Evolutionary conservation across 35 echinoderm and acorn worm species (phyloP).

Genomic region (Holothuria glaberrima): DNA sequence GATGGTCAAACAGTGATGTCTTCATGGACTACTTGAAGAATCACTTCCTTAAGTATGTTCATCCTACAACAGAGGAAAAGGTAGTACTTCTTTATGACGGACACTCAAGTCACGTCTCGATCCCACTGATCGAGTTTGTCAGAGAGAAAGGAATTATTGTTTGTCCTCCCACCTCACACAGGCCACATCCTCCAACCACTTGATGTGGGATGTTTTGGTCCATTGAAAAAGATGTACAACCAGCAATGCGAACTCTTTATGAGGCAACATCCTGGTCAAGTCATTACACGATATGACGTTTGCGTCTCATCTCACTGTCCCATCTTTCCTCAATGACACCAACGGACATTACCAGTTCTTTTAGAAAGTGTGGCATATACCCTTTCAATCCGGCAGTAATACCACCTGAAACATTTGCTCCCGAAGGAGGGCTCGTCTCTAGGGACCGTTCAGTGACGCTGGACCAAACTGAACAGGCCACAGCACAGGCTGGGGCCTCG

Average conservation of each 20-base stretch:
- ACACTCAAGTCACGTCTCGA: conserved; percentile 2
- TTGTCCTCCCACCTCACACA: too few species aligned
- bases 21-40: too few species aligned
- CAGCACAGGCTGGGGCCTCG: too few species aligned
- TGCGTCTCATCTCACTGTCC: background rate
- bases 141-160: conserved; percentile 46
- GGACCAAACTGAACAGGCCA: too few species aligned
- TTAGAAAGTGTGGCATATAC: too few species aligned
- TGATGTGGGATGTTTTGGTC: conserved; percentile 17
- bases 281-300: background rate
- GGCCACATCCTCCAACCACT: too few species aligned
- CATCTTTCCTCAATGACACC: background rate
- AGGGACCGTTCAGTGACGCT: background rate
- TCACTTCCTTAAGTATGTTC: conserved; percentile 42
- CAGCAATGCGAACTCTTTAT: too few species aligned
- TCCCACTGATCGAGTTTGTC: too few species aligned
- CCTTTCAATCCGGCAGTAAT: too few species aligned
- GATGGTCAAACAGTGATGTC: too few species aligned
- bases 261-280: background rate
- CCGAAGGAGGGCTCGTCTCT: background rate
- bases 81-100: conserved; percentile 50
- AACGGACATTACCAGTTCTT: background rate
- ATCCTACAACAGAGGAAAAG: background rate
- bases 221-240: conserved; percentile 37
- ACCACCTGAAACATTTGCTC: too few species aligned